Percentiles rank a stretch among this genome's conserved stretches.
phyloP scores from a whole-genome alignment of 2,113 vertebrate genomes.

The Tangachromis dhanisi region DNA sequence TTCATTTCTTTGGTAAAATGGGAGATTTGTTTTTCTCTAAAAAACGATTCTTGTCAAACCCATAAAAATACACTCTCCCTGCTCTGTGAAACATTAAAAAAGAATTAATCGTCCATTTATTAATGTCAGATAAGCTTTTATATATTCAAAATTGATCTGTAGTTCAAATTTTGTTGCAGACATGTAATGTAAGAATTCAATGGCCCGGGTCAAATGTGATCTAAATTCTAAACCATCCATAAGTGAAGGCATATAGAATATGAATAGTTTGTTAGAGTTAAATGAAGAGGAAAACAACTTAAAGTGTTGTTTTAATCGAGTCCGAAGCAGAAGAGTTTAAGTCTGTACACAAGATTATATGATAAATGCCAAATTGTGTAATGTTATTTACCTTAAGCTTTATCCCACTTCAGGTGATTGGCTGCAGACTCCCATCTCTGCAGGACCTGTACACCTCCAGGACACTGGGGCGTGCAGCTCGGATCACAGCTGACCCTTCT shows the following conservation, averaged over 20 bases:
- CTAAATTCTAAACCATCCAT: background rate
- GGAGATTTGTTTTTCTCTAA: background rate
- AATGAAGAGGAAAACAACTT: background rate
- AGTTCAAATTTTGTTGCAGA: background rate
- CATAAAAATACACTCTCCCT: background rate
- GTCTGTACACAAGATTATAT: background rate
- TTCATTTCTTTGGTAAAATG: background rate
- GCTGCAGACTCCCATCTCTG: too few relatives aligned
- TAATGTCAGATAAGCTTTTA: background rate
- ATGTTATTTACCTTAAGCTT: background rate
- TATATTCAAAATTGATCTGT: background rate
- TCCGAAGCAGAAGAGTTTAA: background rate
- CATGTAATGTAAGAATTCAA: background rate
- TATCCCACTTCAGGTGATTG: too few relatives aligned
- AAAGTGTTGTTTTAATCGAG: background rate
- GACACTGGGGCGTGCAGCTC: too few relatives aligned
- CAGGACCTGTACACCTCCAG: too few relatives aligned
- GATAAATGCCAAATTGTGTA: background rate
- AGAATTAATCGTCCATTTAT: background rate
- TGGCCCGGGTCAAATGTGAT: background rate
- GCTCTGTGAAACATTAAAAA: background rate
- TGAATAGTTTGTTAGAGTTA: background rate
- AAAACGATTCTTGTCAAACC: background rate
- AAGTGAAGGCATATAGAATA: background rate
- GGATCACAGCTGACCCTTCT: too few relatives aligned